These are phyloP conservation scores for Phylloscopus trochilus DNA, from an alignment of 2,113 vertebrate species.

Conservation along the genomic window DNA sequence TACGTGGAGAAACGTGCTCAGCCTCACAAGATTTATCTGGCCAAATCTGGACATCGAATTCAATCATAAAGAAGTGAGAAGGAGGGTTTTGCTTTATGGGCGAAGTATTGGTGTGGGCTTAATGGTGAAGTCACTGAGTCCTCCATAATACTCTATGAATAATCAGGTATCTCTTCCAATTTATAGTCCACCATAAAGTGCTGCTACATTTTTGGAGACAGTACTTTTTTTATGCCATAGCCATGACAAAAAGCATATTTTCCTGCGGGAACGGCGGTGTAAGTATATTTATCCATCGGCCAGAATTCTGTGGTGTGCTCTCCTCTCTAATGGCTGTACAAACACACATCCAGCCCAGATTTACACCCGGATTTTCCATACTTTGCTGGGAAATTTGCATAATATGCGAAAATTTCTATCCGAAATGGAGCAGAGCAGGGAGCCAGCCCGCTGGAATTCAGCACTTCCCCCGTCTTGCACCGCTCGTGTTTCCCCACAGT, in stretches of 20 bases:
- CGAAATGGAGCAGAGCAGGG: not conserved
- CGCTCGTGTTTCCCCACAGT: rapidly evolving
- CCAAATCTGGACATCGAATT: not conserved
- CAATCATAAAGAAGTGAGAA: not conserved
- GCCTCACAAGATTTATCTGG: not conserved
- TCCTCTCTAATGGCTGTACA: constrained; percentile 2
- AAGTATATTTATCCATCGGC: not conserved
- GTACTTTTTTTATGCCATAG: not conserved
- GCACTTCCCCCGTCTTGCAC: not conserved
- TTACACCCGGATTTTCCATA: constrained; percentile 15
- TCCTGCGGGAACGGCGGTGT: not conserved
- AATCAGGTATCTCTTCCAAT: constrained; percentile 32
- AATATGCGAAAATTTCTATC: not conserved
- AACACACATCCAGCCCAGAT: not conserved
- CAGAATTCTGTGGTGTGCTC: not conserved
- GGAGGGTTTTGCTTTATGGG: not conserved
- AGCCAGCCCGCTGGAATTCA: not conserved
- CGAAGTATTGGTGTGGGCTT: not conserved
- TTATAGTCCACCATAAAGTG: constrained; percentile 7
- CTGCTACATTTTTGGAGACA: not conserved
- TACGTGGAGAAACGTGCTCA: not conserved
- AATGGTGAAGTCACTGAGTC: not conserved
- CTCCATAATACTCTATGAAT: not conserved
- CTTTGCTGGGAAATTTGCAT: constrained; percentile 30
- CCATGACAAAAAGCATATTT: constrained; percentile 16